These are phyloP conservation scores for Trematocara unimaculatum DNA, from an alignment of 2,113 vertebrate genomes.

Conservation along the genomic window DNA sequence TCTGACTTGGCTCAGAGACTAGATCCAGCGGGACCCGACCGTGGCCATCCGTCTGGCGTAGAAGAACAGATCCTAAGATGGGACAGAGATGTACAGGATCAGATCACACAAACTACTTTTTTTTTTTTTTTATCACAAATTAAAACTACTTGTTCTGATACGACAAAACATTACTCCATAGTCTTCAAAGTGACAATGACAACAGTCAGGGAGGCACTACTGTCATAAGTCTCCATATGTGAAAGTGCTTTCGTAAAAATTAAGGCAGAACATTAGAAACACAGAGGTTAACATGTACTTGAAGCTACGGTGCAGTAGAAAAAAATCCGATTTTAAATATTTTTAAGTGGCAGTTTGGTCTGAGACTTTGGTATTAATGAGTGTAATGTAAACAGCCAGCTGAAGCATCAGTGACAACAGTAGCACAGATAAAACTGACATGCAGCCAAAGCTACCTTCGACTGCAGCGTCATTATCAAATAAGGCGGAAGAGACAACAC, in stretches of 20 bases:
- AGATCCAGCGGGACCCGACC: slow-evolving; percentile 79
- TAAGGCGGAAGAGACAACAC: slow-evolving; percentile 18
- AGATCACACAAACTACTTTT: background rate
- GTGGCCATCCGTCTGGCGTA: slow-evolving; percentile 72
- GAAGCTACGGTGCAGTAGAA: background rate
- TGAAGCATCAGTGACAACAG: background rate
- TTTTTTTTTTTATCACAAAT: background rate
- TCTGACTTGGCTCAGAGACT: slow-evolving; percentile 58
- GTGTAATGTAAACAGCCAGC: background rate
- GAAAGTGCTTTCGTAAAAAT: background rate
- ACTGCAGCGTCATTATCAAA: slow-evolving; percentile 27
- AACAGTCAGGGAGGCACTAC: background rate
- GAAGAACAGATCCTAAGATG: slow-evolving; percentile 79
- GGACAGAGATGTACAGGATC: slow-evolving; percentile 1
- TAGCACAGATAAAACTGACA: background rate
- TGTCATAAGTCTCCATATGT: background rate
- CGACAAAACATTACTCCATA: background rate
- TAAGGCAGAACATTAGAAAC: background rate
- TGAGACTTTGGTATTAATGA: slow-evolving; percentile 4
- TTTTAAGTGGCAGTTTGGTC: background rate
- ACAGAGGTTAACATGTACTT: background rate
- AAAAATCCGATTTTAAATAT: background rate
- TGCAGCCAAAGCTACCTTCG: background rate
- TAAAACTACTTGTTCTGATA: background rate
- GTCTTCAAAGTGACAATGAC: background rate